phyloP scores from a whole-genome alignment of 2,113 vertebrate genomes.

The Macrotus californicus region DNA sequence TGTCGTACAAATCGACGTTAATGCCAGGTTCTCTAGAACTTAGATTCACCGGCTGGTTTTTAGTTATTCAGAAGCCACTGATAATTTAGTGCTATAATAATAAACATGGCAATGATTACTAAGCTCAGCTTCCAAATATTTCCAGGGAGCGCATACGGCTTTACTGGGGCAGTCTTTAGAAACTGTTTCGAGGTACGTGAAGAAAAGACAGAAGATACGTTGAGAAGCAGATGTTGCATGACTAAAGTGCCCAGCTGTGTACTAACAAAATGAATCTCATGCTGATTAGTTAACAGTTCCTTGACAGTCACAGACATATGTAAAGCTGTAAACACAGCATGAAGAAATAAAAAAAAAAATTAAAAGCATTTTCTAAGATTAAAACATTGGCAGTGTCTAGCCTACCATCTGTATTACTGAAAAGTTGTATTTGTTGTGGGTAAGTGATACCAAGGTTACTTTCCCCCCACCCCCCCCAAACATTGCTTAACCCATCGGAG shows the following conservation, averaged over 20 bases:
- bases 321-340: slow-evolving; percentile 74
- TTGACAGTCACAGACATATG: slow-evolving; percentile 80
- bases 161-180: background rate
- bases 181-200: slow-evolving; percentile 52
- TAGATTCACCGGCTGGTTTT: background rate
- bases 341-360: slow-evolving; percentile 67
- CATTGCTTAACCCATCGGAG: slow-evolving; percentile 59
- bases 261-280: slow-evolving; percentile 80
- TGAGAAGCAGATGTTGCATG: slow-evolving; percentile 82
- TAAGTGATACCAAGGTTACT: slow-evolving; percentile 75
- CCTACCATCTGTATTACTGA: slow-evolving; percentile 75
- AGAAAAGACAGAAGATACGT: slow-evolving; percentile 76
- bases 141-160: background rate
- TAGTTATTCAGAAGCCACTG: slow-evolving; percentile 31
- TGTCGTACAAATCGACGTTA: slow-evolving; percentile 26
- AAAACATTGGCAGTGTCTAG: slow-evolving; percentile 72
- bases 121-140: slow-evolving; percentile 35
- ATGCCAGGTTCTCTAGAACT: slow-evolving; percentile 31
- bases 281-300: slow-evolving; percentile 83
- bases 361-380: slow-evolving; percentile 65
- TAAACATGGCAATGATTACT: slow-evolving; percentile 25
- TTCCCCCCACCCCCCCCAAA: background rate
- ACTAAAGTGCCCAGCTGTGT: slow-evolving; percentile 84
- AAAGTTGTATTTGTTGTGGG: slow-evolving; percentile 67
- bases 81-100: background rate